These are phyloP conservation scores for Trachymyrmex septentrionalis DNA, from an alignment of 1,140 invertebrate genomes.

Conservation along the genomic window DNA sequence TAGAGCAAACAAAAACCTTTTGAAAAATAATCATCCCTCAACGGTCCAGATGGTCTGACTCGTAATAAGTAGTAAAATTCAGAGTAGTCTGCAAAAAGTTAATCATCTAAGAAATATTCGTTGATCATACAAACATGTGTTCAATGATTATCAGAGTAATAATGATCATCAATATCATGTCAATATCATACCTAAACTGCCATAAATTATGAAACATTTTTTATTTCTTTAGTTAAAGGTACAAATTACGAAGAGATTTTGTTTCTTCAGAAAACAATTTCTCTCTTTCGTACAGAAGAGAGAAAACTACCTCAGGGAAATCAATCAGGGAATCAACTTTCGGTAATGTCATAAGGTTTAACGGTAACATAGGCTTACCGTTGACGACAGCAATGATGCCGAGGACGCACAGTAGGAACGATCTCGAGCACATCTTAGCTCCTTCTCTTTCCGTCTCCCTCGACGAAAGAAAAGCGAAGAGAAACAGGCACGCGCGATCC, in stretches of 20 bases:
- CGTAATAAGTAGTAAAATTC: too few relatives aligned
- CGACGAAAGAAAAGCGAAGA: constrained; percentile 45
- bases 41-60: too few relatives aligned
- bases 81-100: too few relatives aligned
- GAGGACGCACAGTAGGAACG: constrained; percentile 79
- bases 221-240: neutral
- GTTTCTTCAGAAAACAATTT: neutral
- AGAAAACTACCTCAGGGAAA: neutral
- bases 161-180: neutral
- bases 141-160: neutral
- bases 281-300: neutral
- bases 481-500: constrained; percentile 50
- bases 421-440: constrained; percentile 77
- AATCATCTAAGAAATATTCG: neutral
- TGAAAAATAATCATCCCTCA: too few relatives aligned
- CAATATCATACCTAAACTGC: neutral
- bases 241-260: neutral
- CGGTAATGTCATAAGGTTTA: neutral
- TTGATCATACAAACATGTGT: neutral
- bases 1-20: too few relatives aligned
- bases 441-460: constrained; percentile 41
- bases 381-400: constrained; percentile 77
- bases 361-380: constrained; percentile 76
- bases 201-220: neutral
- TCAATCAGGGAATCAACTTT: neutral